phyloP scores from a whole-genome alignment of 1,140 invertebrate species.

The Musca domestica region DNA sequence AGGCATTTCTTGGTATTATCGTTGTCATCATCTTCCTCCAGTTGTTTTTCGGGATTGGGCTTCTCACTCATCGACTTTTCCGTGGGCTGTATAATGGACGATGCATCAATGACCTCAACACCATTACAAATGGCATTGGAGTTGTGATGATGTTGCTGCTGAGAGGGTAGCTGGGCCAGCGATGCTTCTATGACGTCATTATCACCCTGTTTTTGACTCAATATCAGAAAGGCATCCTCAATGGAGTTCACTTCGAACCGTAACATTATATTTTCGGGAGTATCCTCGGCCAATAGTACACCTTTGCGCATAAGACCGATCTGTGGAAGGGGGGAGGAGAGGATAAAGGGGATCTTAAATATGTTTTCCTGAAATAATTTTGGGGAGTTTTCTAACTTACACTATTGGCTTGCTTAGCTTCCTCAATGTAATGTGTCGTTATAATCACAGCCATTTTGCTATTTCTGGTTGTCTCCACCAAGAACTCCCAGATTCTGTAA shows the following conservation, averaged over 20 bases:
- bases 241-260: conserved; percentile 65
- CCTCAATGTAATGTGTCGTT: conserved; percentile 94
- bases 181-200: conserved; percentile 35
- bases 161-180: not conserved
- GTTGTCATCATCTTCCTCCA: conserved; percentile 19
- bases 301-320: conserved; percentile 88
- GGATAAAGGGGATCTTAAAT: not conserved
- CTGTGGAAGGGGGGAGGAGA: conserved; percentile 53
- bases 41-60: not conserved
- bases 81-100: conserved; percentile 15
- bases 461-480: conserved; percentile 70
- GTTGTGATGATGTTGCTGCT: conserved; percentile 9
- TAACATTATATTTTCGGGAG: conserved; percentile 67
- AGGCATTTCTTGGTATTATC: conserved; percentile 44
- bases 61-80: conserved; percentile 22
- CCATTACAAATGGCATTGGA: conserved; percentile 25
- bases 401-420: conserved; percentile 79
- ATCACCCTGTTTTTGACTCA: conserved; percentile 65
- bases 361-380: too few species aligned
- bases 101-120: conserved; percentile 41
- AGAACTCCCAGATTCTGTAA: conserved; percentile 85
- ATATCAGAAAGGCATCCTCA: conserved; percentile 71
- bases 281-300: conserved; percentile 78
- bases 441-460: conserved; percentile 76
- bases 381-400: conserved; percentile 56